Evolutionary conservation across 1,140 invertebrate species (phyloP).

Genomic region (Harlomillsia oculata): DNA sequence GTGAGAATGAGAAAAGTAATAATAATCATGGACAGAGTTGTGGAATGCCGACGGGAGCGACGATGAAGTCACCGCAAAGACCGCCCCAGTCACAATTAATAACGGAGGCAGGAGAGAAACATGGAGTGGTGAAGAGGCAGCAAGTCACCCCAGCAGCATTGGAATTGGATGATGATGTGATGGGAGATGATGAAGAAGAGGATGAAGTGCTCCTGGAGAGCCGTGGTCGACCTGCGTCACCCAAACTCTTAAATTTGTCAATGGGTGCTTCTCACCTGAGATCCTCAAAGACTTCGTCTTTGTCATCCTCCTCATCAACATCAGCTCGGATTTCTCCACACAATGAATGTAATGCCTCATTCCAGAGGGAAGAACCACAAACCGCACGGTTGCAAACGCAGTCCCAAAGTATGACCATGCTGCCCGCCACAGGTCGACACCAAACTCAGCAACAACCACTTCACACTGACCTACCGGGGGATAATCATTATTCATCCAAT

Average conservation of each 20-base stretch:
- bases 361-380: slow-evolving; percentile 21
- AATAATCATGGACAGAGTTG: no score
- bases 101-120: no score
- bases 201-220: slow-evolving; percentile 6
- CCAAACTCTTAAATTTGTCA: slow-evolving; percentile 29
- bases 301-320: not conserved
- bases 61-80: no score
- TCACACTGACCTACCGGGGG: not conserved
- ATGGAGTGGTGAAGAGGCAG: not conserved
- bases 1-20: no score
- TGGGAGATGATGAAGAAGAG: slow-evolving; percentile 5
- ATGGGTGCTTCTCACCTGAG: slow-evolving; percentile 4
- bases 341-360: slow-evolving; percentile 6
- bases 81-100: no score
- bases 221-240: slow-evolving; percentile 18
- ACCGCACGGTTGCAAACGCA: not conserved
- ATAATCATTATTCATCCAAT: no score
- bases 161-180: slow-evolving; percentile 1
- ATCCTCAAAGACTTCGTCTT: no score
- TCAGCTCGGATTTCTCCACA: no score
- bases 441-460: slow-evolving; percentile 12
- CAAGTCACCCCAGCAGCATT: not conserved
- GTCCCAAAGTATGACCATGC: no score
- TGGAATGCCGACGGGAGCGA: no score
- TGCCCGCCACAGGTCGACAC: slow-evolving; percentile 7